Evolutionary conservation across 23 tunicate species (phyloP).

Genomic region (Ascidia mentula): DNA sequence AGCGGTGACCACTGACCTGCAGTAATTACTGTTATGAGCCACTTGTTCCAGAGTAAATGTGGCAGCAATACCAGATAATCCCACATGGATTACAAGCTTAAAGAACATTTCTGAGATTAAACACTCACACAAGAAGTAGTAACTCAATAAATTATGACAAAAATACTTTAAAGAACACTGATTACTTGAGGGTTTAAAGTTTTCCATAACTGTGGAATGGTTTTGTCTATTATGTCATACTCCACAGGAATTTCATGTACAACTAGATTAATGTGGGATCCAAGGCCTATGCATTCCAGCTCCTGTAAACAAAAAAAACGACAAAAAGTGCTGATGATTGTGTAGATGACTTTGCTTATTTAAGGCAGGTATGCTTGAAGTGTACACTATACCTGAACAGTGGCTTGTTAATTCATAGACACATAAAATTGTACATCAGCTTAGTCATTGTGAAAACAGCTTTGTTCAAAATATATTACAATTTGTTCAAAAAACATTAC

Average conservation of each 20-base stretch:
- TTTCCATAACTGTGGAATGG: slow-evolving; percentile 62
- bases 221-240: slow-evolving; percentile 65
- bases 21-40: slow-evolving; percentile 57
- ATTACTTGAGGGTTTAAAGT: slow-evolving; percentile 73
- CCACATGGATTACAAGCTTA: slow-evolving; percentile 83
- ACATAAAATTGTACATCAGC: too few species aligned
- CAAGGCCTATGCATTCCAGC: slow-evolving; percentile 42
- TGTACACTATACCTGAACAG: too few species aligned
- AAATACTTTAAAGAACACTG: too few species aligned
- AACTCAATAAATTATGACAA: too few species aligned
- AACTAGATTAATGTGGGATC: slow-evolving; percentile 30
- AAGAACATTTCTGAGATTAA: not conserved
- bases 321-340: too few species aligned
- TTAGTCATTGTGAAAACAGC: too few species aligned
- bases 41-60: slow-evolving; percentile 64
- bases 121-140: too few species aligned
- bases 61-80: slow-evolving; percentile 71
- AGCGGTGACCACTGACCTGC: slow-evolving; percentile 49
- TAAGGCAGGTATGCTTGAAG: too few species aligned
- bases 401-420: too few species aligned
- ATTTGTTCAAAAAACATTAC: too few species aligned
- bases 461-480: too few species aligned
- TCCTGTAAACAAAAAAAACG: slow-evolving; percentile 31
- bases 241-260: slow-evolving; percentile 64
- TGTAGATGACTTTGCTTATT: too few species aligned